Evolutionary conservation across 2,113 vertebrate genomes (phyloP).

Genomic region (cattle (Bos taurus)): ARS-UCD2.0 NC_037350.1:11630501-11631000

Average conservation of each 20-base stretch:
- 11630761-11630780: not conserved
- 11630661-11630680: not conserved
- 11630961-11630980: not conserved
- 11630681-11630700: rapidly evolving
- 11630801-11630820: not conserved
- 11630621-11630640: not conserved
- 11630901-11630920: not conserved
- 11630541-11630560: not conserved
- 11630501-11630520: not conserved
- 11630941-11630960: not conserved
- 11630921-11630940: not conserved
- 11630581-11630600: not conserved
- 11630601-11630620: not conserved
- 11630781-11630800: not conserved
- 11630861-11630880: not conserved
- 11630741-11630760: not conserved
- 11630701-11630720: not conserved
- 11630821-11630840: not conserved
- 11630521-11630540: not conserved
- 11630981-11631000: not conserved
- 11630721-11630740: not conserved
- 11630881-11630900: not conserved
- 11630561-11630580: not conserved
- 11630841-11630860: not conserved
- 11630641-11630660: not conserved